A percentile compares a stretch with the other conserved stretches of the same genome.
These are phyloP conservation scores for Tinea semifulvella DNA, from an alignment of 2,888 invertebrate genomes.

Conservation along the genomic window DNA sequence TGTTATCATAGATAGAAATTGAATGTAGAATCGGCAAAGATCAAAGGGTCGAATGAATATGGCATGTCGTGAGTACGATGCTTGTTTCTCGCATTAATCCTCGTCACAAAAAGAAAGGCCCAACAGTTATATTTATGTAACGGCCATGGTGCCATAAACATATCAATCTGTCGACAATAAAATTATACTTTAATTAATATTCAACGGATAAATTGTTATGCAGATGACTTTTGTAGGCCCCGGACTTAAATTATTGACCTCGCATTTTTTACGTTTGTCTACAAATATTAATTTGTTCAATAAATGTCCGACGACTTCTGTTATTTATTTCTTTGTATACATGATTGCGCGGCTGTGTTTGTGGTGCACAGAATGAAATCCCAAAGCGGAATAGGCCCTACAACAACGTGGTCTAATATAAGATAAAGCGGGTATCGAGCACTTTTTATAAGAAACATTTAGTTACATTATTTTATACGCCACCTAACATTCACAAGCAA, in stretches of 20 bases:
- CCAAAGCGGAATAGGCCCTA: too few species aligned
- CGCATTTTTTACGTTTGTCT: neutral
- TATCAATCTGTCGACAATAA: constrained; percentile 12
- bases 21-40: constrained; percentile 1
- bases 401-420: too few species aligned
- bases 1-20: too few species aligned
- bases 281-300: too few species aligned
- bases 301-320: too few species aligned
- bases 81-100: constrained; percentile 6
- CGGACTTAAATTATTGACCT: neutral
- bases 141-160: constrained; percentile 8
- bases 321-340: too few species aligned
- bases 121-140: constrained; percentile 3
- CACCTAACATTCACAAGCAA: too few species aligned
- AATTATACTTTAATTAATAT: constrained; percentile 10
- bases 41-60: neutral
- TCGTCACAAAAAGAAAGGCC: constrained; percentile 6
- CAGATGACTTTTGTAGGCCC: constrained; percentile 2
- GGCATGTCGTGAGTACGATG: neutral
- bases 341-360: too few species aligned
- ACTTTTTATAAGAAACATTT: too few species aligned
- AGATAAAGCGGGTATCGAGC: too few species aligned
- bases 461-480: too few species aligned
- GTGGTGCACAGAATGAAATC: too few species aligned
- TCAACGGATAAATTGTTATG: constrained; percentile 8